Evolutionary conservation across 1,140 invertebrate species (phyloP), one percentile per base, ranked within the genome.

Genomic region (Drosophila biarmipes): DNA sequence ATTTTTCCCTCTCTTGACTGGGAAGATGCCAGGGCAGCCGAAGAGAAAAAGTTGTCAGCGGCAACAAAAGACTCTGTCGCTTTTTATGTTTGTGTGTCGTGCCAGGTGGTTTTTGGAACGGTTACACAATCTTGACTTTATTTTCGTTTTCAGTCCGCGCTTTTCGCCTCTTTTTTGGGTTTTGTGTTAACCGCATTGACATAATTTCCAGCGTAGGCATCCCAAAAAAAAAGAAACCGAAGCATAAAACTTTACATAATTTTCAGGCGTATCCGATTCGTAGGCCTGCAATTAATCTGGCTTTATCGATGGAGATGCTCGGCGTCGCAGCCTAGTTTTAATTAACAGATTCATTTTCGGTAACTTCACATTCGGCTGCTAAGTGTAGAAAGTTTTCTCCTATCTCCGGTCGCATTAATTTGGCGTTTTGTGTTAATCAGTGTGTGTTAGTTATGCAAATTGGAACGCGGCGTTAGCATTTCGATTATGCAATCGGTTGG

Each of bases 61-160:
- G 46, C 72, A 73, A 85, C 76, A 57, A 80, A 73, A 80, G 80
- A 80, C 67, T 74, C 71, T 80, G 80, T 85, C 78, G 75, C 73
- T 57, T 79, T 80, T 64, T 62, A 78, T 79, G 80, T 84, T 81
- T 89, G 66, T 84, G 67, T 87, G 79, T 89, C 84, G 84, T 84
- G 78, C 76, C 79, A 87, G 72, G 71, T 86, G 72, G 61, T 82
- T 78, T 89, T 87, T 73, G 82, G 84, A 79, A 84, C 84, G 82
- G 74, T 87, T 89, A 89, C 84, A 81, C 73, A 87, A 87, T 89
- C 84, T 67, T 87, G 82, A 81, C 66, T 87, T 80, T 56, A 46
- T 56, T 64, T 68, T 75, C 68, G 68, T 63, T 73, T 73, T 73
- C 69, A 72, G 67, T 59, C 56, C 67, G 21, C 46, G 59, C 64